Base-by-base conservation (phyloP, 2,888 invertebrate species). In the Hirtodrosophila duncani region DNA sequence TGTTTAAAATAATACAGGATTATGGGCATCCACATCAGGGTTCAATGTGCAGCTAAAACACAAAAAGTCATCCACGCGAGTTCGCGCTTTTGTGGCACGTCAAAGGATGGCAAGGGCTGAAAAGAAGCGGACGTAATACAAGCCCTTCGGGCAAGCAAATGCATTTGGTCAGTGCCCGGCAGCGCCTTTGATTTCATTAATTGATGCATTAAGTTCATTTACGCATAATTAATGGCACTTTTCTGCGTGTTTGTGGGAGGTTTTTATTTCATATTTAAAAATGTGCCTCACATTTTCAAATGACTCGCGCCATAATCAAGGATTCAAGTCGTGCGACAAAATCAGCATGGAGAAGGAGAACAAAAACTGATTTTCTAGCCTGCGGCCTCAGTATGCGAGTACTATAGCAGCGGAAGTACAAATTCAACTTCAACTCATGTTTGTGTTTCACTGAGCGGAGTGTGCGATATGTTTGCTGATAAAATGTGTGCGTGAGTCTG, bases 181-280 rank as follows among this genome's bases (percentile, higher is more conserved):
- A 46, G 51, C 50, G 59, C 72, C 80, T 74, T 74, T 74, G 72
- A 74, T 74, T 80, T 80, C 80, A 74, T 72, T 74, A 74, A 74
- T 74, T 74, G 72, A 74, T 74, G 72, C 72, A 80, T 74, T 71
- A 74, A 80, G 72, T 78, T 71, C 72, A 74, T 74, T 74, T 74
- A 74, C 72, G 72, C 72, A 74, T 74, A 80, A 77, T 66, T 74
- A 74, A 74, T 74, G 63, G 58, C 66, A 63, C 72, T 74, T 66
- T 49, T 67, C 50, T 53, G 55, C 53, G 67, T 51, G 55, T 59
- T 63, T 74, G 63, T 60, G 60, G 50, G 43, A 43, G 24, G 43
- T 53, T 46, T 46, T 30, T 18, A 20, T 52, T 21, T 9, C 11
- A 29, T 30, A 34, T 4, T 8, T 18, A 11, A 26, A 26, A 18